These are phyloP conservation scores for Conus betulinus DNA, from an alignment of 1,140 invertebrate species.

Conservation along the genomic window DNA sequence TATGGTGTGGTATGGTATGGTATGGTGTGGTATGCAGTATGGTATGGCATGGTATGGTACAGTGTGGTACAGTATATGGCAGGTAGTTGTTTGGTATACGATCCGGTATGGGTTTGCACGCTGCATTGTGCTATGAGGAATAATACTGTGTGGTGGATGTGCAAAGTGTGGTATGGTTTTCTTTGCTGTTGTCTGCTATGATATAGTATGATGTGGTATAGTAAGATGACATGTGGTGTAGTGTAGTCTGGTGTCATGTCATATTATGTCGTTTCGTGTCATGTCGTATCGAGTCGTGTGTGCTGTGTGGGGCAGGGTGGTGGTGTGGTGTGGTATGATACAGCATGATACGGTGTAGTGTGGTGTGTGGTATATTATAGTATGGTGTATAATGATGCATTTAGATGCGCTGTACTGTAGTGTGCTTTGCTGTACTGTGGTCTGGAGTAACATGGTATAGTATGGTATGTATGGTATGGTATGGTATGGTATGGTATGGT, in stretches of 20 bases:
- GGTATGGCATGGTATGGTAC: background rate
- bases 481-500: constrained; percentile 23
- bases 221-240: constrained; percentile 47
- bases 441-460: constrained; percentile 13
- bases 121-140: constrained; percentile 9
- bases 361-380: background rate
- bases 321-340: constrained; percentile 46
- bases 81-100: constrained; percentile 31
- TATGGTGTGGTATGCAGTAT: background rate
- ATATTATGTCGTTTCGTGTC: constrained; percentile 57
- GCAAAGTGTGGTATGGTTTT: constrained; percentile 45
- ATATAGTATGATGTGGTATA: constrained; percentile 57
- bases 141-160: constrained; percentile 34
- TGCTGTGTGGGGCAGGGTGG: constrained; percentile 57
- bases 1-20: constrained; percentile 12
- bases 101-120: background rate
- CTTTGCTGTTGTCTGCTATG: constrained; percentile 56
- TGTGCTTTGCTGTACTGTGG: background rate
- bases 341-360: constrained; percentile 36
- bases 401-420: background rate
- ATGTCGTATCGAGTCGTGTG: constrained; percentile 57
- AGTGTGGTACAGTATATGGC: constrained; percentile 34
- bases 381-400: background rate
- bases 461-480: constrained; percentile 38
- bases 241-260: constrained; percentile 50